Base-by-base conservation (phyloP, 2,888 invertebrate species). In the Branchellion lobata region DNA sequence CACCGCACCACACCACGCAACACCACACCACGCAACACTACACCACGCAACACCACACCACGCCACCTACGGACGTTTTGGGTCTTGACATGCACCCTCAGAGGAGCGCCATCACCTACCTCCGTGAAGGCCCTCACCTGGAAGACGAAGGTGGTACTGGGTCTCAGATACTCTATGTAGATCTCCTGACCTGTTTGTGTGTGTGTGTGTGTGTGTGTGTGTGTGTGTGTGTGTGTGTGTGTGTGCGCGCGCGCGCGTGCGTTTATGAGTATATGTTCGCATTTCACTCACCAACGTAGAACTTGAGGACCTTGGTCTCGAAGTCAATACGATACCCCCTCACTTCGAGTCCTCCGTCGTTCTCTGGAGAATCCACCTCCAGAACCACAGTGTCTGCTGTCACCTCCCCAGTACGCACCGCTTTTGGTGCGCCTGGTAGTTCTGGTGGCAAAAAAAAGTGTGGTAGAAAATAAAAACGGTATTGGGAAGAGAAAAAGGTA, bases 311-410 rank as follows among this genome's bases (percentile, higher is more conserved):
- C 53, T 27, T 47, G n/a, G 53, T 61, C 24, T 82, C 81, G 31
- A 79, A 83, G 47, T 79, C 79, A 21, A 83, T 80, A 14, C 81
- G 71, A 79, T 83, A 83, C 21, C 81, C 81, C 33, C 75, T 34
- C 36, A 83, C 61, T 24, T 78, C 72, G n/a, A 79, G 65, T 0
- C 83, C 83, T 21, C 83, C 83, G 53, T 82, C 78, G 34, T 81
- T 79, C 14, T 33, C 68, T 0, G 83, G 83, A 0, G 82, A 81
- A 21, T 24, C 65, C 24, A 83, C 81, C 3, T 71, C 51, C 18
- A 83, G 71, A 24, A 76, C 51, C 14, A 83, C 80, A n/a, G 72
- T 75, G 31, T 82, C 82, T 27, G 83, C 81, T 27, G 73, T 78
- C 5, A 80, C 57, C 5, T 78, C 65, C n/a, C 71, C 71, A 3